phyloP scores from a whole-genome alignment of 1,140 invertebrate genomes.

The Cydia pomonella region DNA sequence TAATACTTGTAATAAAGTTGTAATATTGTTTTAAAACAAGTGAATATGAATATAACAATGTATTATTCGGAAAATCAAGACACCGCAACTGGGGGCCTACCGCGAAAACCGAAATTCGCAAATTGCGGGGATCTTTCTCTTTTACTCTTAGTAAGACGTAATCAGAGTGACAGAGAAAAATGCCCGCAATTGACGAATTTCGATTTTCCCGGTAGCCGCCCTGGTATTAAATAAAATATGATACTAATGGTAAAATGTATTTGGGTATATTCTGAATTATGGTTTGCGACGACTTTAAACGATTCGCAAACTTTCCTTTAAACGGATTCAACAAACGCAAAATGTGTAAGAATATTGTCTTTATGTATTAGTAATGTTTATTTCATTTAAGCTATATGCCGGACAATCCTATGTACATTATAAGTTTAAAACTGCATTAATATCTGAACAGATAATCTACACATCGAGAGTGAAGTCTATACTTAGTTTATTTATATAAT shows the following conservation, averaged over 20 bases:
- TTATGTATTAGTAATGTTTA: background rate
- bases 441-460: conserved; percentile 10
- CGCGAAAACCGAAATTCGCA: too few relatives aligned
- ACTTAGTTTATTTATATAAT: conserved; percentile 1
- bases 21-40: background rate
- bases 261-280: background rate
- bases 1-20: too few relatives aligned
- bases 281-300: background rate
- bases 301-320: background rate
- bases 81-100: too few relatives aligned
- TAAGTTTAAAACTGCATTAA: background rate
- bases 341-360: background rate
- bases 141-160: too few relatives aligned
- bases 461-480: conserved; percentile 9
- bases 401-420: conserved; percentile 15
- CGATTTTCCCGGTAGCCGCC: too few relatives aligned
- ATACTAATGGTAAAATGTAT: background rate
- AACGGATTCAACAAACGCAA: background rate
- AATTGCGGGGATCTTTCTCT: too few relatives aligned
- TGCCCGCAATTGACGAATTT: too few relatives aligned
- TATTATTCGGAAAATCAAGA: background rate
- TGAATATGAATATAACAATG: background rate
- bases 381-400: background rate
- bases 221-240: too few relatives aligned
- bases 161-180: too few relatives aligned